These are phyloP conservation scores for Syrmaticus mikado DNA, from an alignment of 2,113 vertebrate genomes.

Conservation along the genomic window DNA sequence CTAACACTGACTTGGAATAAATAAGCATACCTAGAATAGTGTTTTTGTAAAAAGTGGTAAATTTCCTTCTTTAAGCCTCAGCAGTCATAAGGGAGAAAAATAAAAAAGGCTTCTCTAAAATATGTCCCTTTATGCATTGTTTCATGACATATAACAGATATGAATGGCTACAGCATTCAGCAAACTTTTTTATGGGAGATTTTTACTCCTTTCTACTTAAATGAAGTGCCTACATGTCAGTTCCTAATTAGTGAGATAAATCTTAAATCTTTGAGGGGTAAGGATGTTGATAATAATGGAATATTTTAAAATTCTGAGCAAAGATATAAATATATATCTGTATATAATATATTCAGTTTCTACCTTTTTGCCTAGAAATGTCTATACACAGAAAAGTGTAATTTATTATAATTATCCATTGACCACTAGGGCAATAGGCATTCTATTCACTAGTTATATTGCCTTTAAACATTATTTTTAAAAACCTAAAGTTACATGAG, in stretches of 20 bases:
- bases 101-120: not conserved
- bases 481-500: not conserved
- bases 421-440: not conserved
- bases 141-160: not conserved
- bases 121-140: not conserved
- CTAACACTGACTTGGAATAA: slow-evolving; percentile 33
- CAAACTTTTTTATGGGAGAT: not conserved
- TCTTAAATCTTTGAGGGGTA: rapidly evolving
- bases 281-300: not conserved
- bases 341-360: not conserved
- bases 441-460: not conserved
- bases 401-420: not conserved
- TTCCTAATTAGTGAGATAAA: not conserved
- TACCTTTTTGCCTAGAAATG: not conserved
- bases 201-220: not conserved
- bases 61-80: not conserved
- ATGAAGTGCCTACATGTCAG: not conserved
- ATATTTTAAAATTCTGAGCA: not conserved
- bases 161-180: not conserved
- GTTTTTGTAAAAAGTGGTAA: slow-evolving; percentile 22
- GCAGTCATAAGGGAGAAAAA: not conserved
- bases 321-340: not conserved
- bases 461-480: not conserved
- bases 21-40: not conserved
- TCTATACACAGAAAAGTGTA: not conserved